Base-by-base conservation (phyloP, 2,113 vertebrate species). In the Hippoglossus stenolepis region DNA sequence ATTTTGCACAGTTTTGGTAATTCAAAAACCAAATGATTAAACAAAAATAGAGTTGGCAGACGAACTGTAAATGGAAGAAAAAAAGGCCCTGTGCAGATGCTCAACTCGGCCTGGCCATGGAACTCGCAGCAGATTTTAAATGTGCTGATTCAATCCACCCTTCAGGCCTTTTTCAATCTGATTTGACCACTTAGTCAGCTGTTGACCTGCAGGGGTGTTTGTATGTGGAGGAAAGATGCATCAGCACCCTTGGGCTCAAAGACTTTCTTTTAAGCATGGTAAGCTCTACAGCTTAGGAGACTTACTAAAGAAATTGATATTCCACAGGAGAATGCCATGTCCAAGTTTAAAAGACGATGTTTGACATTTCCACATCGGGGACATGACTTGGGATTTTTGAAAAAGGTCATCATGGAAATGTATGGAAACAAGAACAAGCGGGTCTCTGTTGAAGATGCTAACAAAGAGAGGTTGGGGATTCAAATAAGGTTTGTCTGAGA, bases 151-250 rank as follows among this genome's bases (percentile, higher is more conserved):
- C 80, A 74, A 54, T 65, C 53, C 18, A 31, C 21, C 40, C 51
- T 64, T 75, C 5, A 14, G n/a, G 28, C 17, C 15, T 62, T 75
- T 31, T 75, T 49, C 49, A 77, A 53, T 82, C 8, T 23, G 47
- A 76, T 73, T 73, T 53, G 13, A 68, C 26, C 70, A 80, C 67
- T 84, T 51, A 69, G 63, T 84, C 67, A 64, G 47, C 72, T 49
- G 64, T 70, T 77, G 79, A 77, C 79, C 75, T 74, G 70, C 57
- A 64, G 57, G 23, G 60, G 43, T 51, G 68, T 82, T 20, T 79
- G 75, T 53, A 26, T 51, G 56, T 75, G 57, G 60, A 82, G 54
- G 51, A 75, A 54, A 79, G 65, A 54, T 58, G 49, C 49, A 73
- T 70, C 54, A 70, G 24, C 49, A 65, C 47, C 38, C 60, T 53